phyloP scores from a whole-genome alignment of 2,888 invertebrate genomes.

The Aquatica leii region DNA sequence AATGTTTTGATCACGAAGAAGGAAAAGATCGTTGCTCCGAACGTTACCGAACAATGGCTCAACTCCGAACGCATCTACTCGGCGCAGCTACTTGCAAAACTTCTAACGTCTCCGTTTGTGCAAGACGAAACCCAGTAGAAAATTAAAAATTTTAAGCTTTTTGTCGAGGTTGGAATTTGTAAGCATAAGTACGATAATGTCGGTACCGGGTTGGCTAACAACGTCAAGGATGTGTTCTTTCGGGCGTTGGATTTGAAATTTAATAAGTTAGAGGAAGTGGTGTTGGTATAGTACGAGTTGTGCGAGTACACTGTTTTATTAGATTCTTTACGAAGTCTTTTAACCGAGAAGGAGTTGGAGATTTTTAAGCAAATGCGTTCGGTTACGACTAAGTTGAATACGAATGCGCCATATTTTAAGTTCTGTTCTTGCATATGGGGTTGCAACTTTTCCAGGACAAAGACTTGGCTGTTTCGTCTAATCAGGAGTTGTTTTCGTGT shows the following conservation, averaged over 20 bases:
- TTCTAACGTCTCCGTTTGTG: conserved; percentile 58
- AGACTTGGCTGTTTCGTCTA: conserved; percentile 72
- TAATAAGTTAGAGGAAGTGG: conserved; percentile 70
- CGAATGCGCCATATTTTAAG: conserved; percentile 80
- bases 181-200: conserved; percentile 64
- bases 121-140: conserved; percentile 71
- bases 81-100: conserved; percentile 64
- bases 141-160: conserved; percentile 69
- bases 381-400: no score
- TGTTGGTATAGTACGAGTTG: conserved; percentile 66
- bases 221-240: conserved; percentile 72
- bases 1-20: conserved; percentile 68
- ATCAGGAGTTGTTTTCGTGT: conserved; percentile 77
- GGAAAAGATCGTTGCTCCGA: conserved; percentile 63
- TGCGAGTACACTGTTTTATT: conserved; percentile 65
- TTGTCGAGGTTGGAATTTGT: conserved; percentile 72
- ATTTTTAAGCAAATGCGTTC: no score
- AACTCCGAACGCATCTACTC: conserved; percentile 75
- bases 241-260: conserved; percentile 74
- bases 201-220: conserved; percentile 70
- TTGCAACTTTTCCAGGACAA: conserved; percentile 77
- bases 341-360: conserved; percentile 65
- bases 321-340: conserved; percentile 53
- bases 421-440: conserved; percentile 75
- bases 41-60: conserved; percentile 66